Percentiles rank a stretch among this genome's conserved stretches.
Conservation (phyloP, 2,888 invertebrate genomes). For the Pheosia gnoma region DNA sequence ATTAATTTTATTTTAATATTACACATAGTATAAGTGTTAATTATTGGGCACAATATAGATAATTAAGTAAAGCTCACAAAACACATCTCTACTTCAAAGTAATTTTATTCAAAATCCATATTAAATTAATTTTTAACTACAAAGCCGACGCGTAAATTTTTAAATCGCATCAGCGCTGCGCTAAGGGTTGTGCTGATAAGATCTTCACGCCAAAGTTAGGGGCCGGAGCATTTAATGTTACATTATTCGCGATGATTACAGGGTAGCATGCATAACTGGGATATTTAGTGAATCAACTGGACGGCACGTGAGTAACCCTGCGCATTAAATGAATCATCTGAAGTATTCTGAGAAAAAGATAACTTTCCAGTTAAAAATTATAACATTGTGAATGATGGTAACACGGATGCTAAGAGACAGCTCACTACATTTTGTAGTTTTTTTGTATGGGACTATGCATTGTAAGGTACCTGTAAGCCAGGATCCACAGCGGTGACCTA, state of each 20-base stretch:
- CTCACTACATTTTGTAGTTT: no score
- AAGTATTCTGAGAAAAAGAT: background rate
- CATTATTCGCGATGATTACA: conserved; percentile 39
- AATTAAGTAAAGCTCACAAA: no score
- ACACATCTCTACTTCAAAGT: no score
- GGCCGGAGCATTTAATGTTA: conserved; percentile 36
- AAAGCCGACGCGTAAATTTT: conserved; percentile 26
- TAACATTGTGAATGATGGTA: no score
- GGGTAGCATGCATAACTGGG: conserved; percentile 33
- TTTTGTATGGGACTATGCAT: no score
- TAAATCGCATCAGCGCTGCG: conserved; percentile 25
- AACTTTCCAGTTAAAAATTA: background rate
- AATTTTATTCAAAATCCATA: conserved; percentile 9
- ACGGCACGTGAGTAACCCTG: conserved; percentile 36
- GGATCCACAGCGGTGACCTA: no score
- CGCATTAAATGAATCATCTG: background rate
- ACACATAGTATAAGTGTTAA: no score
- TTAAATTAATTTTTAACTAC: conserved; percentile 37
- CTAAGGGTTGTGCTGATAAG: conserved; percentile 34
- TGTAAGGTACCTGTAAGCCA: no score
- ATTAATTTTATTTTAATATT: no score
- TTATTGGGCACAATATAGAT: no score
- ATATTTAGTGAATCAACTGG: conserved; percentile 49
- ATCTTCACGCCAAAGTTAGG: conserved; percentile 30
- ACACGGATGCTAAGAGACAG: no score